Evolutionary conservation across 1,140 invertebrate genomes (phyloP), one percentile per base, ranked within the genome.

Genomic region (Drepana arcuata): DNA sequence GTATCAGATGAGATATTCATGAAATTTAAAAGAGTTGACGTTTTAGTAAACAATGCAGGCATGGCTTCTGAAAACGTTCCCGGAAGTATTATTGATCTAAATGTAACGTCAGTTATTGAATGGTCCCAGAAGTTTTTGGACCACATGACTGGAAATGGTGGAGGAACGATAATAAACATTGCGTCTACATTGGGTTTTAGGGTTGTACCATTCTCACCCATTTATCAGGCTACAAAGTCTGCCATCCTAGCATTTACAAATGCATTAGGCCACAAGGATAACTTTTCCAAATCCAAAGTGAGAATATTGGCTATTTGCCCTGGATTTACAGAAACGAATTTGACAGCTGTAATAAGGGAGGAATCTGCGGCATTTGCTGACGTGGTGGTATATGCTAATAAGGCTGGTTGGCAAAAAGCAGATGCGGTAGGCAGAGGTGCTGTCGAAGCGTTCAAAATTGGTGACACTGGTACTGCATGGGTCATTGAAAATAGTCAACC

Each of bases 191-290:
- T 85, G 25, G 88, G 89, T 7, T 72, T 88, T 28, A 77, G 80
- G 38, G 78, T 86, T n/a, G 82, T 85, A 16, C 86, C 86, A 12
- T 84, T 85, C 40, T 52, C 86, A 35, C 90, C 90, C 0, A 79
- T 88, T 12, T 93, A 93, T 54, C 81, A 83, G 1, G 88, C 86
- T 0, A 90, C 90, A 0, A 93, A 93, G 55, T 86, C 87, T 52
- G 90, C 84, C 6, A 75, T 87, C 2, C 52, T 85, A 4, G 84
- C 84, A 16, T 82, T 87, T 24, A 86, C 85, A 5, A 21, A 21
- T 5, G 18, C 18, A 5, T 21, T 21, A 5, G 18, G 18, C 9
- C 18, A 21, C 18, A 9, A 21, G 18, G 18, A 21, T 5, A 21
- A 21, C 18, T 21, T 5, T 9, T 5, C 4, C 9, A 21, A 21